Conservation (phyloP, 2,888 invertebrate species). For the Aproaerema taeniolella region DNA sequence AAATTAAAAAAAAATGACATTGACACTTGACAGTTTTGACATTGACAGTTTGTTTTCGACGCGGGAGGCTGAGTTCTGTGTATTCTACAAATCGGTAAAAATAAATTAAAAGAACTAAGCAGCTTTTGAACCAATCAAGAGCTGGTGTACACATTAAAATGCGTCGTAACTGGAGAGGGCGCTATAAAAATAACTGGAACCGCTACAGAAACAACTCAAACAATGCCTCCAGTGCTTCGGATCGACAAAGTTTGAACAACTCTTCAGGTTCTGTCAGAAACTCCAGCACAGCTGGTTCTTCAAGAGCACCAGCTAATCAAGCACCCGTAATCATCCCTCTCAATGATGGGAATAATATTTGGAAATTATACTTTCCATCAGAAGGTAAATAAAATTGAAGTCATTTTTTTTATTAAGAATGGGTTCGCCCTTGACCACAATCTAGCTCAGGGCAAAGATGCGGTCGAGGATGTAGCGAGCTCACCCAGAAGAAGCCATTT, state of each 20-base stretch:
- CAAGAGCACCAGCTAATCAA: slow-evolving; percentile 60
- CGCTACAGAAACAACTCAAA: slow-evolving; percentile 35
- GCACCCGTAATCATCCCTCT: slow-evolving; percentile 49
- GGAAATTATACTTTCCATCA: slow-evolving; percentile 87
- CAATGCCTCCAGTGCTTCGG: slow-evolving; percentile 29
- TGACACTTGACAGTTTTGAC: not conserved
- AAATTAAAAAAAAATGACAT: not conserved
- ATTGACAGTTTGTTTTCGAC: no score
- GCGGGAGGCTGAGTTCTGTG: no score
- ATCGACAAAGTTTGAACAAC: slow-evolving; percentile 43
- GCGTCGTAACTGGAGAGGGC: slow-evolving; percentile 64
- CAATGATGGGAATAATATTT: slow-evolving; percentile 76
- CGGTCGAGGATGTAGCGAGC: no score
- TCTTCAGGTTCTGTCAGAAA: slow-evolving; percentile 34
- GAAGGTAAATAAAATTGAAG: slow-evolving; percentile 67
- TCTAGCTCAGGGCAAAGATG: no score
- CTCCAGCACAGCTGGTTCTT: slow-evolving; percentile 41
- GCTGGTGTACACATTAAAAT: slow-evolving; percentile 28
- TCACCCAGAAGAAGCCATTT: no score
- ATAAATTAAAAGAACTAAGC: no score
- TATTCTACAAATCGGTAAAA: no score
- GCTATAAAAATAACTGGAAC: slow-evolving; percentile 52
- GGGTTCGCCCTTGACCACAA: no score
- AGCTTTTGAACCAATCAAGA: no score
- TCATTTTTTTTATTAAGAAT: no score